These are phyloP conservation scores for Synergus gifuensis DNA, from an alignment of 2,888 invertebrate genomes.

Conservation along the genomic window DNA sequence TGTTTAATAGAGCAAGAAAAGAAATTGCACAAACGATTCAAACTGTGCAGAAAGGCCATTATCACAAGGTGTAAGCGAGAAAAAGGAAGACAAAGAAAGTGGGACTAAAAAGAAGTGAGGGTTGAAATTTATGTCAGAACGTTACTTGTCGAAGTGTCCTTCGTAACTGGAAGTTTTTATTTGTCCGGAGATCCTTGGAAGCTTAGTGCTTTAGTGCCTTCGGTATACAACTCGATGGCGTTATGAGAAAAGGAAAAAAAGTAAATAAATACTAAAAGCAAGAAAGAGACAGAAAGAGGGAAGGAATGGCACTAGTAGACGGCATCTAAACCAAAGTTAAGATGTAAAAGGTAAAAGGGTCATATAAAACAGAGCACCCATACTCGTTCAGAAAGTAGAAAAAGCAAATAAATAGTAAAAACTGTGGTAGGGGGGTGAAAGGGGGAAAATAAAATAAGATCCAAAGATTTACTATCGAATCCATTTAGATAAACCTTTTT, in stretches of 20 bases:
- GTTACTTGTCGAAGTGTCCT: constrained; percentile 56
- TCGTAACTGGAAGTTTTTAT: constrained; percentile 60
- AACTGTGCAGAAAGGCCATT: constrained; percentile 27
- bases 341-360: constrained; percentile 1
- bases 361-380: neutral
- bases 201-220: constrained; percentile 54
- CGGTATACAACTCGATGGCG: constrained; percentile 54
- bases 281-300: constrained; percentile 53
- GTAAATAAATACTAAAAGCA: constrained; percentile 31
- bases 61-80: constrained; percentile 23
- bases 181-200: constrained; percentile 56
- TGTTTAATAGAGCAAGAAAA: constrained; percentile 24
- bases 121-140: constrained; percentile 60
- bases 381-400: neutral
- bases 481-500: neutral
- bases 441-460: neutral
- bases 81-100: constrained; percentile 37
- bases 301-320: neutral
- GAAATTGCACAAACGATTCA: constrained; percentile 21
- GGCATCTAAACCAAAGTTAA: constrained; percentile 3
- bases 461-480: neutral
- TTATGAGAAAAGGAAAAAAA: constrained; percentile 41
- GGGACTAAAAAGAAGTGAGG: constrained; percentile 50
- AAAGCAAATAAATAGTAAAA: neutral
- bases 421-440: neutral